Conservation (phyloP, 2,797 vertebrate genomes). For the Sylvilagus floridanus region DNA sequence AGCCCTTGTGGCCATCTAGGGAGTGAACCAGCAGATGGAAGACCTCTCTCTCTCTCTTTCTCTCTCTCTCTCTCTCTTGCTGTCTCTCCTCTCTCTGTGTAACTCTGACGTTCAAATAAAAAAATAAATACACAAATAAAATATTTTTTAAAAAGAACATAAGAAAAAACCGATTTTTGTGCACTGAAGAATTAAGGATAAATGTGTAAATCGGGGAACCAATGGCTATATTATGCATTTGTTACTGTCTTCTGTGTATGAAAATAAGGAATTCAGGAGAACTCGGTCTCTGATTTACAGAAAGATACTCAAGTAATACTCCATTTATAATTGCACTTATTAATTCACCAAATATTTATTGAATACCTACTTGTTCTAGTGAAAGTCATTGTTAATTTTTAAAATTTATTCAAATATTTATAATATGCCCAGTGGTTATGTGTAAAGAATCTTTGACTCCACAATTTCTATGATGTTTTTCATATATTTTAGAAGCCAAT, state of each 20-base stretch:
- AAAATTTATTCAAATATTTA: background rate
- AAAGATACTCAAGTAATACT: background rate
- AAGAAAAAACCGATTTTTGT: too few relatives aligned
- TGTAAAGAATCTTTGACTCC: background rate
- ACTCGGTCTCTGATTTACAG: background rate
- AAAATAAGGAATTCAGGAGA: background rate
- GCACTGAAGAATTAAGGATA: background rate
- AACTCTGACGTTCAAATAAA: too few relatives aligned
- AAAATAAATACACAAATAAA: too few relatives aligned
- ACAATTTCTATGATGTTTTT: background rate
- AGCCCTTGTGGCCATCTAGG: too few relatives aligned
- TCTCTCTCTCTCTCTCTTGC: too few relatives aligned
- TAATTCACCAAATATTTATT: background rate
- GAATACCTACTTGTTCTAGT: background rate
- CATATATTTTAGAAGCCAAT: background rate
- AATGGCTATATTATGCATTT: background rate
- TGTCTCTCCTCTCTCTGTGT: too few relatives aligned
- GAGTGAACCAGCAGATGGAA: too few relatives aligned
- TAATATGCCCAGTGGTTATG: background rate
- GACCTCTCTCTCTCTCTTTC: too few relatives aligned
- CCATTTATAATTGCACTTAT: background rate
- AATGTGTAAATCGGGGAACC: background rate
- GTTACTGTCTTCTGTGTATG: background rate
- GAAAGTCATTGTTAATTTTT: background rate
- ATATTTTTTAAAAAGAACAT: too few relatives aligned